These are phyloP conservation scores for Antedon bifida DNA, from an alignment of 35 echinoderm and acorn worm species.

Conservation along the genomic window DNA sequence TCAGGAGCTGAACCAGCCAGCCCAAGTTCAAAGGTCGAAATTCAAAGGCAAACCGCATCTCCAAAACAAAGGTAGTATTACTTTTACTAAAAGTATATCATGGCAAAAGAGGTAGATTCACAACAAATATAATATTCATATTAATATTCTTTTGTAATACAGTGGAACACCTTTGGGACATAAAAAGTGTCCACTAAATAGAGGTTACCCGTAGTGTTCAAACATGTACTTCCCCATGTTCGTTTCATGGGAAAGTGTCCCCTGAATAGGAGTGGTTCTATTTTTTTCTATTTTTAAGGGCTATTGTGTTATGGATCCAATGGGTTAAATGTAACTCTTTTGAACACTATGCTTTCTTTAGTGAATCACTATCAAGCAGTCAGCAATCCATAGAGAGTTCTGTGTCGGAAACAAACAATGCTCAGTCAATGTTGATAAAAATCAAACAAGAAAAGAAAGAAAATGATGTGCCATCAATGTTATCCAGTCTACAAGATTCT, in stretches of 20 bases:
- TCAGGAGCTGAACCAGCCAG: constrained; percentile 32
- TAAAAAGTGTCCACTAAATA: too few relatives aligned
- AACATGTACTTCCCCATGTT: too few relatives aligned
- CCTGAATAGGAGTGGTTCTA: too few relatives aligned
- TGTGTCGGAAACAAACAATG: constrained; percentile 55
- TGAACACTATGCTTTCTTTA: too few relatives aligned
- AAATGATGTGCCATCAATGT: not conserved
- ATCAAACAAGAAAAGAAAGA: constrained; percentile 42
- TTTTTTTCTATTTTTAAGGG: too few relatives aligned
- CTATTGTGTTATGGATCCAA: too few relatives aligned
- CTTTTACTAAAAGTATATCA: not conserved
- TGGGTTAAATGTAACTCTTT: too few relatives aligned
- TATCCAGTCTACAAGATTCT: not conserved
- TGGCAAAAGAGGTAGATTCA: not conserved
- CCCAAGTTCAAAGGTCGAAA: constrained; percentile 43
- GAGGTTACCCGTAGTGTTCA: too few relatives aligned
- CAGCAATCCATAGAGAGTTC: constrained; percentile 78
- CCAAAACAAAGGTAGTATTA: constrained; percentile 52
- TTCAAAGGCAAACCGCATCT: constrained; percentile 42
- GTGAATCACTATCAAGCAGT: constrained; percentile 80
- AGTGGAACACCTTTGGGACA: too few relatives aligned
- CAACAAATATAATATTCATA: too few relatives aligned
- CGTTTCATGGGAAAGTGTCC: too few relatives aligned
- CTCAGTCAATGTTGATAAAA: constrained; percentile 50
- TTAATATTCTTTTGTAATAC: too few relatives aligned